Evolutionary conservation across 92 coral and sea anemone genomes (phyloP).

Genomic region (Epizoanthus fatuus): DNA sequence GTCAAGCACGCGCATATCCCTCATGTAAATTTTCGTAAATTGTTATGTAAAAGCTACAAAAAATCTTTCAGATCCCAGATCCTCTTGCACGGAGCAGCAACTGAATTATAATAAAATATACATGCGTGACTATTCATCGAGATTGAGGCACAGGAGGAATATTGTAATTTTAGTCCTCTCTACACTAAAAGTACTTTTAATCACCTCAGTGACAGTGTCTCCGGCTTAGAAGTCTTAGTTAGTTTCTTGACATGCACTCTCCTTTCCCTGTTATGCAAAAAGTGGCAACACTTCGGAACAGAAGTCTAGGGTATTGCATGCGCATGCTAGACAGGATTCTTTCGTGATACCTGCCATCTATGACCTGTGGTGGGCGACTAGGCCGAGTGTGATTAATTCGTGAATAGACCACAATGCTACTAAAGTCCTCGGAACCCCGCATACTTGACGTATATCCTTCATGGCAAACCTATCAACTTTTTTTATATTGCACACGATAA

Average conservation of each 20-base stretch:
- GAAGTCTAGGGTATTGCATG: neutral
- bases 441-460: constrained; percentile 14
- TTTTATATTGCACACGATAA: neutral
- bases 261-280: neutral
- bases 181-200: too few relatives aligned
- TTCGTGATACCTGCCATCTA: constrained; percentile 2
- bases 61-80: neutral
- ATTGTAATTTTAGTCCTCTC: too few relatives aligned
- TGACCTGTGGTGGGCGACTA: constrained; percentile 22
- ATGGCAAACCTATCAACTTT: neutral
- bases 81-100: too few relatives aligned
- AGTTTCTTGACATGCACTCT: too few relatives aligned
- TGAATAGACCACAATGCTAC: constrained; percentile 12
- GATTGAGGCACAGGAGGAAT: too few relatives aligned
- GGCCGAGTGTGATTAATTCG: constrained; percentile 20
- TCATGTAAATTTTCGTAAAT: too few relatives aligned
- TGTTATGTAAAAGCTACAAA: neutral
- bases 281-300: neutral
- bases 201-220: neutral
- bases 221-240: neutral
- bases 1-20: too few relatives aligned
- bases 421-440: constrained; percentile 31
- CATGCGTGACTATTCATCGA: neutral
- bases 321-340: constrained; percentile 10
- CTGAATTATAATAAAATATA: too few relatives aligned